phyloP scores from a whole-genome alignment of 2,888 invertebrate species.

The Drosophila suboccidentalis region DNA sequence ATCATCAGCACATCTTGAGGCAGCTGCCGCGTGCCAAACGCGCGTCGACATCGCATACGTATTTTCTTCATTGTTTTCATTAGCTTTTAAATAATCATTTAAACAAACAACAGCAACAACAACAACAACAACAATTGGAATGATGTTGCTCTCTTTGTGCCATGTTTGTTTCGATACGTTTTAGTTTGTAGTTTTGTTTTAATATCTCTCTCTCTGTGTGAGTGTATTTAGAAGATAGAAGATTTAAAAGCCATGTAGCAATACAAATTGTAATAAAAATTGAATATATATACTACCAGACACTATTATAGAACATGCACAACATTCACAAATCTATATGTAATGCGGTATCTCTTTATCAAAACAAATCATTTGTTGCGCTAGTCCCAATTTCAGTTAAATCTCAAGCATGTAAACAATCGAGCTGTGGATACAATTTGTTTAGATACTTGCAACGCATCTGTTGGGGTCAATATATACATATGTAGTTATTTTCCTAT shows the following conservation, averaged over 20 bases:
- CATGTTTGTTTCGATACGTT: slow-evolving; percentile 50
- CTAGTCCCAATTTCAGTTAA: slow-evolving; percentile 18
- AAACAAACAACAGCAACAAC: slow-evolving; percentile 35
- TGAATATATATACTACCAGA: slow-evolving; percentile 12
- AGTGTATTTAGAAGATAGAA: slow-evolving; percentile 52
- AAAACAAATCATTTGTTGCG: slow-evolving; percentile 20
- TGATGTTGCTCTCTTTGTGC: slow-evolving; percentile 33
- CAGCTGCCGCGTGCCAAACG: slow-evolving; percentile 46
- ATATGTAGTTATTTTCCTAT: slow-evolving; percentile 1
- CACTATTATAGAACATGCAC: neutral
- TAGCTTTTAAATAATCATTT: slow-evolving; percentile 54
- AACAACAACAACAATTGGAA: slow-evolving; percentile 20
- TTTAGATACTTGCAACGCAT: slow-evolving; percentile 5
- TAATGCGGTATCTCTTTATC: neutral
- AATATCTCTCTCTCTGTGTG: slow-evolving; percentile 25
- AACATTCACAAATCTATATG: slow-evolving; percentile 6
- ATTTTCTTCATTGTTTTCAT: slow-evolving; percentile 52
- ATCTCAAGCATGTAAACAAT: slow-evolving; percentile 40
- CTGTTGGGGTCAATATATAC: slow-evolving; percentile 5
- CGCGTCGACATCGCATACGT: slow-evolving; percentile 30
- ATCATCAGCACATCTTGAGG: slow-evolving; percentile 28
- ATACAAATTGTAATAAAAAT: slow-evolving; percentile 61
- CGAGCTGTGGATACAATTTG: slow-evolving; percentile 1
- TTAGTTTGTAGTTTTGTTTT: slow-evolving; percentile 57
- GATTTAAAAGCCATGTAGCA: slow-evolving; percentile 56